Percentiles rank a stretch among this genome's conserved stretches.
These are phyloP conservation scores for Engraulis encrasicolus DNA, from an alignment of 2,113 vertebrate genomes.

Conservation along the genomic window DNA sequence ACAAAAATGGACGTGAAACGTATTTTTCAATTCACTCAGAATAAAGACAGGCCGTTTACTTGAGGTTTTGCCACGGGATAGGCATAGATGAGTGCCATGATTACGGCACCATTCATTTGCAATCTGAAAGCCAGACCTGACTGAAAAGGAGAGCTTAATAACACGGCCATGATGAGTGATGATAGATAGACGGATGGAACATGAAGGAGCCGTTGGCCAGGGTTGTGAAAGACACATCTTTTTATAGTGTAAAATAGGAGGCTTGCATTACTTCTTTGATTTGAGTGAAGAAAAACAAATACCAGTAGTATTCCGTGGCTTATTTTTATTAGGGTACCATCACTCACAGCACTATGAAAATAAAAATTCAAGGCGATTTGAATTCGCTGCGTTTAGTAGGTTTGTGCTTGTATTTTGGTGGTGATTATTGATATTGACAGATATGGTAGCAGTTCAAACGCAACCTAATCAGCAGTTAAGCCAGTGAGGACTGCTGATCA, in stretches of 20 bases:
- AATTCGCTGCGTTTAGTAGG: not conserved
- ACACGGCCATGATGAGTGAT: not conserved
- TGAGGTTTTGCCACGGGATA: not conserved
- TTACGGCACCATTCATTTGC: not conserved
- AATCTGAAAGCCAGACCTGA: not conserved
- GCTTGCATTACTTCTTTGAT: slow-evolving; percentile 16
- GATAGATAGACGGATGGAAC: not conserved
- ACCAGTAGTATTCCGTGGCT: not conserved
- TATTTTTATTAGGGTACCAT: not conserved
- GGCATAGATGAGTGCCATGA: not conserved
- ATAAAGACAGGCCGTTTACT: not conserved
- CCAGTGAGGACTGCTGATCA: not conserved
- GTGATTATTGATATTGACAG: not conserved
- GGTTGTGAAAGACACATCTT: not conserved
- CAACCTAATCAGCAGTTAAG: not conserved
- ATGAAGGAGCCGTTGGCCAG: not conserved
- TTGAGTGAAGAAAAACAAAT: not conserved
- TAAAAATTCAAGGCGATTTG: slow-evolving; percentile 2
- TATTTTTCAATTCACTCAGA: not conserved
- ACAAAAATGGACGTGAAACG: not conserved
- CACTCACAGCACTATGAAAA: slow-evolving; percentile 3
- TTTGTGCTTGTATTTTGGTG: not conserved
- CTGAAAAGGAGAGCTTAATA: not conserved
- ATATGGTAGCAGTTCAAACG: not conserved
- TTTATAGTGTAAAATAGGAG: not conserved